Evolutionary conservation across 2,888 invertebrate species (phyloP).

Genomic region (Caenorhabditis imperialis): DNA sequence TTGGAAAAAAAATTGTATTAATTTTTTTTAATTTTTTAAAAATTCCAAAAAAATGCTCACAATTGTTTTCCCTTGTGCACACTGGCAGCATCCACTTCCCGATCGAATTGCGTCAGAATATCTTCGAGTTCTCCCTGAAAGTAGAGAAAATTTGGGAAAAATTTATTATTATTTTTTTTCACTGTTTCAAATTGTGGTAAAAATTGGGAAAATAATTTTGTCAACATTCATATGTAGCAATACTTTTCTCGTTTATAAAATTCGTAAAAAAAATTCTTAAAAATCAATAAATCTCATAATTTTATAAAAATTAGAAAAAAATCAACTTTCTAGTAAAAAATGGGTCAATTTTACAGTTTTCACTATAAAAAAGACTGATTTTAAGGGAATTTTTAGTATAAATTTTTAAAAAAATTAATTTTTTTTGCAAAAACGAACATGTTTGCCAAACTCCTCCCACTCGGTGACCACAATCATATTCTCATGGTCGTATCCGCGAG

Average conservation of each 20-base stretch:
- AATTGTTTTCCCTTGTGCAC: slow-evolving; percentile 78
- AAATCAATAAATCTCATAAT: no score
- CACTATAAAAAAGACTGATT: no score
- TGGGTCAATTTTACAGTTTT: no score
- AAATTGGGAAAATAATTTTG: no score
- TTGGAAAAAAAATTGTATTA: not conserved
- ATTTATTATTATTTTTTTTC: no score
- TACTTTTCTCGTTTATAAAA: no score
- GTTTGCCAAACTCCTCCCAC: slow-evolving; percentile 78
- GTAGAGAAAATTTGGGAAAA: not conserved
- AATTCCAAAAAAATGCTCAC: slow-evolving; percentile 59
- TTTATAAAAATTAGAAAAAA: slow-evolving; percentile 1
- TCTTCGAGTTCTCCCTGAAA: slow-evolving; percentile 74
- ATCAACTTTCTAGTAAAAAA: no score
- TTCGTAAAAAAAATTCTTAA: no score
- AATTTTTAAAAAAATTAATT: no score
- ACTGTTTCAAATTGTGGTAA: no score
- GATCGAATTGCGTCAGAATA: slow-evolving; percentile 76
- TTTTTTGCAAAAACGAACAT: slow-evolving; percentile 52
- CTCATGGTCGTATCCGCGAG: slow-evolving; percentile 70
- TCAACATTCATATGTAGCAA: no score
- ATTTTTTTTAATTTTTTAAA: slow-evolving; percentile 4
- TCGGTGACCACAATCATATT: slow-evolving; percentile 78
- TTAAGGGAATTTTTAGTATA: no score
- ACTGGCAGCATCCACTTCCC: slow-evolving; percentile 75